Base-by-base conservation (phyloP, 2,113 vertebrate species). In the Etheostoma cragini region DNA sequence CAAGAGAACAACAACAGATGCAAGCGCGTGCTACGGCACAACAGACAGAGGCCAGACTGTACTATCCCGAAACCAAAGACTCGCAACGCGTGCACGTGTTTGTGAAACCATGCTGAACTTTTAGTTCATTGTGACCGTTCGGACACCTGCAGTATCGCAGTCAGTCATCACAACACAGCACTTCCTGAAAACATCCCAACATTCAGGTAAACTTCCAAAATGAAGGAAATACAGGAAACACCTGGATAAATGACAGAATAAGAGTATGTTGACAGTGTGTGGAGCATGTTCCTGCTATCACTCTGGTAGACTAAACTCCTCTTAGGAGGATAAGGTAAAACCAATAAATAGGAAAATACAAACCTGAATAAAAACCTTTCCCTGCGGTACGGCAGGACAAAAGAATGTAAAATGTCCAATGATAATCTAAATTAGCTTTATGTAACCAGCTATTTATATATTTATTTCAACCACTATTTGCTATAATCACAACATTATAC, bases 1-100 rank as follows among this genome's bases (percentile, higher is more conserved):
- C 90, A 91, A 91, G 89, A 86, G 73, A 88, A 94, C 87, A 90
- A 91, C 80, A 87, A 87, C 84, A 86, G 61, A 78, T 58, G 8
- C 42, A 38, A 45, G 75, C 76, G 30, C 38, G n/a, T 26, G 26
- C 11, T 83, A 83, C 90, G 53, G 53, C 61, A n/a, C 74, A 76
- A 60, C 16, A 84, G 58, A 72, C 70, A 58, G 61, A 45, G 69
- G 60, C 60, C 84, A 88, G 56, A 79, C 68, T 72, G 61, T 26
- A 22, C 61, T 69, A 17, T 81, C 53, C 68, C 65, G 15, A 81
- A 47, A 76, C 33, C n/a, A 69, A 69, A 72, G 67, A 50, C 47
- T 67, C 26, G 42, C 24, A 16, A 19, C 52, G 52, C 12, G 19
- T 54, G 21, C 49, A 76, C 10, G 60, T 42, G 42, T 66, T 52